These are phyloP conservation scores for Papilio polyxenes DNA, from an alignment of 1,140 invertebrate species.

Conservation along the genomic window DNA sequence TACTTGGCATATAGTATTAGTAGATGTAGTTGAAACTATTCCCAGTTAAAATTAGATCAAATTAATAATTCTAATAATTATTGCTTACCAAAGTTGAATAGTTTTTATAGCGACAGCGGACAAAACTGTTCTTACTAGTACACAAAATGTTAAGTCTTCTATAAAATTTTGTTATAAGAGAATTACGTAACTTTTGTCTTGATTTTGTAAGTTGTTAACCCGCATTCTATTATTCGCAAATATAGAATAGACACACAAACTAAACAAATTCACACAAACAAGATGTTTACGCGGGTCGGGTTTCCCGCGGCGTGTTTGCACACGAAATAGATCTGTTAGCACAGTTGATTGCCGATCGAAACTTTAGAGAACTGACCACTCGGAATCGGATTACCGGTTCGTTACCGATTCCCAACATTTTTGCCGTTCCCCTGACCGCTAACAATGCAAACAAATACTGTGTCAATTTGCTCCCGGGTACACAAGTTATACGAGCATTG, in stretches of 20 bases:
- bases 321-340: constrained; percentile 76
- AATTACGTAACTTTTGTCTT: neutral
- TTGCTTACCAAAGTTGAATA: too few species aligned
- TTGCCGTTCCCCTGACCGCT: constrained; percentile 75
- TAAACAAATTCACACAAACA: constrained; percentile 35
- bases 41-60: too few species aligned
- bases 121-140: too few species aligned
- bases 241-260: constrained; percentile 32
- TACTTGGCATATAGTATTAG: neutral
- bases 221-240: constrained; percentile 31
- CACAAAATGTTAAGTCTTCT: neutral
- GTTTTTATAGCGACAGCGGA: too few species aligned
- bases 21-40: neutral
- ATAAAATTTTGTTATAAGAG: neutral
- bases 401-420: constrained; percentile 70
- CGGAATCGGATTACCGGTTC: constrained; percentile 76
- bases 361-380: constrained; percentile 76
- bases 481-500: constrained; percentile 46
- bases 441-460: constrained; percentile 68
- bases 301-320: constrained; percentile 62
- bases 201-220: constrained; percentile 16
- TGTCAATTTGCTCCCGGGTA: constrained; percentile 49
- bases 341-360: constrained; percentile 77
- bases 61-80: too few species aligned
- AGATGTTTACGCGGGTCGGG: constrained; percentile 41